Percentiles rank a stretch among this genome's conserved stretches.
Conservation (phyloP, 1,140 invertebrate species). For the Yoshiicerus persimilis region DNA sequence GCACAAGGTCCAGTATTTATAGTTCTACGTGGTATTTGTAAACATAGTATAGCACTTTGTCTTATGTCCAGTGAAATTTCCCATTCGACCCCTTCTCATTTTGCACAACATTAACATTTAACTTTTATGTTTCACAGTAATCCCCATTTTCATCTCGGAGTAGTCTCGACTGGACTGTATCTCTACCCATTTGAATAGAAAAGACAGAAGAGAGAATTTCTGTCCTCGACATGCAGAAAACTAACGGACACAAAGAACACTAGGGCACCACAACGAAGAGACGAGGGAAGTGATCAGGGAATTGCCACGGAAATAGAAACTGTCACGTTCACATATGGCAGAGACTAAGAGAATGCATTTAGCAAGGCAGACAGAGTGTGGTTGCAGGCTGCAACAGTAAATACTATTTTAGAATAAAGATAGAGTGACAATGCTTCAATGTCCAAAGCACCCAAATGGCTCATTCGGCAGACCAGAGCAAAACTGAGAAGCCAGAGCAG, state of each 20-base stretch:
- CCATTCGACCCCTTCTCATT: constrained; percentile 27
- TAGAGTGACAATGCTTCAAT: neutral
- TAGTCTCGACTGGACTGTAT: neutral
- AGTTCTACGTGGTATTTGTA: neutral
- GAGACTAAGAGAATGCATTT: neutral
- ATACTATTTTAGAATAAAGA: neutral
- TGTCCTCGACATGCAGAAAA: neutral
- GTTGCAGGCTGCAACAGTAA: neutral
- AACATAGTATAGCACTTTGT: neutral
- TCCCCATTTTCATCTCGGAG: neutral
- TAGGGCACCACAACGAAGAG: neutral
- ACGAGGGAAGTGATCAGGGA: neutral
- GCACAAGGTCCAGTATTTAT: neutral
- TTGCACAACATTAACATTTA: constrained; percentile 27
- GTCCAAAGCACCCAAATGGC: constrained; percentile 30
- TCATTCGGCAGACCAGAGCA: constrained; percentile 14
- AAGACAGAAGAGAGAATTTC: neutral
- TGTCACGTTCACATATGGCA: constrained; percentile 16
- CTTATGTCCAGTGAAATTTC: constrained; percentile 24
- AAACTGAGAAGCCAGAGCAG: neutral
- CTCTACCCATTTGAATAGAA: neutral
- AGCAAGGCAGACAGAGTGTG: neutral
- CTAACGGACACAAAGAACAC: neutral
- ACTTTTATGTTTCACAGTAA: constrained; percentile 5
- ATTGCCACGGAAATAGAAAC: constrained; percentile 8